Evolutionary conservation across 2,113 vertebrate species (phyloP), one percentile per base, ranked within the genome.

Genomic region (Ascaphus truei): DNA sequence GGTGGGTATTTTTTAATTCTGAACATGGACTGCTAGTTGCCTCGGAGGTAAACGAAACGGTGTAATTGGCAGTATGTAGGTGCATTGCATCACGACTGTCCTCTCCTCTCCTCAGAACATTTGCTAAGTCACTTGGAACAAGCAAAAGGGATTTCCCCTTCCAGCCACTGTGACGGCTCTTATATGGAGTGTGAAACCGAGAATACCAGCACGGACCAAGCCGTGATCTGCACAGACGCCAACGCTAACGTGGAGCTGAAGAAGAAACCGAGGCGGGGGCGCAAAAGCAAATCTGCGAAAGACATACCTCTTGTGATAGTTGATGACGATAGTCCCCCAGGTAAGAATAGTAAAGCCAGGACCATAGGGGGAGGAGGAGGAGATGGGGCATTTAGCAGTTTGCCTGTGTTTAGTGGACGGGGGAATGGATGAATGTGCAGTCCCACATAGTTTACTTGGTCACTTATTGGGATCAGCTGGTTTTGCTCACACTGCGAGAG

Each of bases 241-340:
- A 34, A 73, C 3, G 65, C 76, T 25, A 69, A 57, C 39, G 73
- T 76, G 3, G 86, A 83, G 53, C 81, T 81, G 2, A 94, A 85
- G 78, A 92, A 86, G 73, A 94, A 89, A 66, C 80, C 75, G 5
- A 84, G 84, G 58, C 84, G 91, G 22, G 90, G 91, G 2, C 92
- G 95, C 53, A 96, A 91, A 73, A 73, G 84, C 6, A 95, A 90
- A 84, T 76, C 77, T 5, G 77, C 88, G 20, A 90, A 87, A 78
- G 80, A 88, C 72, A 74, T 86, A 8, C 68, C 85, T 1, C 31
- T 82, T 41, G 83, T 60, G 1, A 82, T 60, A 1, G 50, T 52
- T 8, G 71, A 71, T 9, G 88, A 87, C 52, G 81, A 78, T 41
- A 86, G 87, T 53, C 81, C 75, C 6, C 67, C 85, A 89, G 92